These are phyloP conservation scores for Halocynthia aurantium DNA, from an alignment of 23 tunicate genomes.

Conservation along the genomic window DNA sequence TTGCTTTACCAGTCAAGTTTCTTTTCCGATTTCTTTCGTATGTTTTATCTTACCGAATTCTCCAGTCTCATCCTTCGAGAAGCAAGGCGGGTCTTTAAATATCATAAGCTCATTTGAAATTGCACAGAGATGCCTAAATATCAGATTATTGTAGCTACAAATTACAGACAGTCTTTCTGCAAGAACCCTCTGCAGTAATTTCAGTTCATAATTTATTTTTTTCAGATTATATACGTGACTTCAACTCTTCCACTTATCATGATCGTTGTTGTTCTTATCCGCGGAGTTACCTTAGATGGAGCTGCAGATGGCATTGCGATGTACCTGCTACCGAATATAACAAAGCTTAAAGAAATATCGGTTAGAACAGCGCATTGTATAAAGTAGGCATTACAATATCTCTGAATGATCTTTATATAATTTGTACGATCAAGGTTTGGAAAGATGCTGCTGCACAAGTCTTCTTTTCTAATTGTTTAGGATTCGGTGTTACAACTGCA, in stretches of 20 bases:
- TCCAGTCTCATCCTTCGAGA: too few relatives aligned
- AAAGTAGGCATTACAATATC: not conserved
- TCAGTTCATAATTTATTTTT: too few relatives aligned
- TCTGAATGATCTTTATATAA: not conserved
- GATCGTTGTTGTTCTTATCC: slow-evolving; percentile 23
- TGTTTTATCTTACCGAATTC: too few relatives aligned
- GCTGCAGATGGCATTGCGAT: slow-evolving; percentile 21
- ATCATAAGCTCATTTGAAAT: too few relatives aligned
- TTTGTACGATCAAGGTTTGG: slow-evolving; percentile 11
- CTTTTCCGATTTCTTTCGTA: too few relatives aligned
- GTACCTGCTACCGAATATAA: slow-evolving; percentile 31
- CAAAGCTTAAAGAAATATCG: slow-evolving; percentile 20
- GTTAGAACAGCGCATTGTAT: not conserved
- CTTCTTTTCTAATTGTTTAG: not conserved
- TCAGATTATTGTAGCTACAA: too few relatives aligned
- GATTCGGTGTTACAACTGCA: not conserved
- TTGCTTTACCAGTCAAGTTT: too few relatives aligned
- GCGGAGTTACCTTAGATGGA: slow-evolving; percentile 39
- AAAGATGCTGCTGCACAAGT: slow-evolving; percentile 13
- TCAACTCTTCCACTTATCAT: slow-evolving; percentile 35
- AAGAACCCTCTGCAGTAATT: too few relatives aligned
- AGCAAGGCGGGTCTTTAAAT: too few relatives aligned
- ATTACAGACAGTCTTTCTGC: too few relatives aligned
- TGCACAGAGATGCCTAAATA: too few relatives aligned
- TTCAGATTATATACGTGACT: slow-evolving; percentile 33